phyloP scores from a whole-genome alignment of 2,888 invertebrate genomes.

The Charanyca ferruginea region DNA sequence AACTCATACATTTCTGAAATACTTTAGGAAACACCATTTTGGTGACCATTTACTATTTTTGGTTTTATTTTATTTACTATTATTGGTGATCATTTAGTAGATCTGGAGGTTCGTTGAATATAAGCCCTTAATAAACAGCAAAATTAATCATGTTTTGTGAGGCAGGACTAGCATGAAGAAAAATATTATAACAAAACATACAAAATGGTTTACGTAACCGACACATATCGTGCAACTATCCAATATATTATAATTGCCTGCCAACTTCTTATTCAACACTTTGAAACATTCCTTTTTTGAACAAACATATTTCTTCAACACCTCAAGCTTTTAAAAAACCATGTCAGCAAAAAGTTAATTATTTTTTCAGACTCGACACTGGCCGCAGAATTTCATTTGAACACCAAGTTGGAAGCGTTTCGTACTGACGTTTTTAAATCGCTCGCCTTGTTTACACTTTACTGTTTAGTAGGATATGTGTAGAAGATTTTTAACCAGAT shows the following conservation, averaged over 20 bases:
- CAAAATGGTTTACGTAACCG: too few species aligned
- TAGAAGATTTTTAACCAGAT: conserved; percentile 31
- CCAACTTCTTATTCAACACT: conserved; percentile 5
- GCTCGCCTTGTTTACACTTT: conserved; percentile 46
- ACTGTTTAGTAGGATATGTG: conserved; percentile 15
- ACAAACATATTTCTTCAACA: conserved; percentile 29
- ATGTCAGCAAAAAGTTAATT: conserved; percentile 53
- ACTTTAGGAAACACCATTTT: too few species aligned
- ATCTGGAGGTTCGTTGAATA: too few species aligned
- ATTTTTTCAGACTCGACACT: conserved; percentile 56
- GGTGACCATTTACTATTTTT: too few species aligned
- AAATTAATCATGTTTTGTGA: too few species aligned
- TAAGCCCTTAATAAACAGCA: too few species aligned
- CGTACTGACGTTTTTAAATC: conserved; percentile 66
- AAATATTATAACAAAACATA: too few species aligned
- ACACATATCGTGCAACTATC: neutral
- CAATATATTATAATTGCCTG: neutral
- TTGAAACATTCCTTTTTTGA: conserved; percentile 12
- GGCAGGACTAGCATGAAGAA: too few species aligned
- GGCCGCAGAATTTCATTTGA: conserved; percentile 70
- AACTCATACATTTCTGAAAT: too few species aligned
- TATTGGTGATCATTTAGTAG: too few species aligned
- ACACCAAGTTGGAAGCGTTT: conserved; percentile 47
- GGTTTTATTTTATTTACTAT: too few species aligned
- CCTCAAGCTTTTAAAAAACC: conserved; percentile 18